A percentile compares a stretch with the other conserved stretches of the same genome.
Evolutionary conservation across 30 jellyfish, hydroid and myxozoan genomes (phyloP).

Genomic region (Chironex yamaguchii): DNA sequence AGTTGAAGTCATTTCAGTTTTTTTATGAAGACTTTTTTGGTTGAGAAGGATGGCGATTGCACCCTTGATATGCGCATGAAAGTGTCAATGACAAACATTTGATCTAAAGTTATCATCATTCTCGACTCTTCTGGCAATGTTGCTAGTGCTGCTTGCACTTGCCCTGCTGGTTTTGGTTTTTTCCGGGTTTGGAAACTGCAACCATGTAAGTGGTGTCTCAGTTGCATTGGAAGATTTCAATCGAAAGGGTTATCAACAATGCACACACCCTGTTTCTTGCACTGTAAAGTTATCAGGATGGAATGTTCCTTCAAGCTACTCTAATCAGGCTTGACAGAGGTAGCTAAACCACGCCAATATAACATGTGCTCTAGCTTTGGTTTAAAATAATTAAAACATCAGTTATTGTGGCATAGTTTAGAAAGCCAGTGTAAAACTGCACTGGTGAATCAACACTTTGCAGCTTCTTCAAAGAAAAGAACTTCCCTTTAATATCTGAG

Average conservation of each 20-base stretch:
- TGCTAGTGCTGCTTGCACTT: conserved; percentile 58
- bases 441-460: too few relatives aligned
- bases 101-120: conserved; percentile 7
- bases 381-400: too few relatives aligned
- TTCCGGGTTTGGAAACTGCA: conserved; percentile 30
- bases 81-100: conserved; percentile 11
- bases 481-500: too few relatives aligned
- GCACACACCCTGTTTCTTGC: conserved; percentile 13
- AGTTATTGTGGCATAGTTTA: too few relatives aligned
- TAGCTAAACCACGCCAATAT: too few relatives aligned
- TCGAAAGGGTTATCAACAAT: conserved; percentile 28
- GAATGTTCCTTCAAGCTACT: conserved; percentile 58
- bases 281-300: conserved; percentile 42
- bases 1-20: conserved; percentile 47
- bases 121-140: conserved; percentile 25
- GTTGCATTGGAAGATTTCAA: conserved; percentile 55
- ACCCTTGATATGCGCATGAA: conserved; percentile 34
- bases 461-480: too few relatives aligned
- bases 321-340: too few relatives aligned
- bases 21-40: conserved; percentile 60
- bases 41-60: too few relatives aligned
- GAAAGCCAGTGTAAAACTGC: too few relatives aligned
- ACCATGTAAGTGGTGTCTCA: conserved; percentile 17
- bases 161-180: too few relatives aligned
- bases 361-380: too few relatives aligned